phyloP scores from a whole-genome alignment of 2,113 vertebrate species.

The Craseonycteris thonglongyai region DNA sequence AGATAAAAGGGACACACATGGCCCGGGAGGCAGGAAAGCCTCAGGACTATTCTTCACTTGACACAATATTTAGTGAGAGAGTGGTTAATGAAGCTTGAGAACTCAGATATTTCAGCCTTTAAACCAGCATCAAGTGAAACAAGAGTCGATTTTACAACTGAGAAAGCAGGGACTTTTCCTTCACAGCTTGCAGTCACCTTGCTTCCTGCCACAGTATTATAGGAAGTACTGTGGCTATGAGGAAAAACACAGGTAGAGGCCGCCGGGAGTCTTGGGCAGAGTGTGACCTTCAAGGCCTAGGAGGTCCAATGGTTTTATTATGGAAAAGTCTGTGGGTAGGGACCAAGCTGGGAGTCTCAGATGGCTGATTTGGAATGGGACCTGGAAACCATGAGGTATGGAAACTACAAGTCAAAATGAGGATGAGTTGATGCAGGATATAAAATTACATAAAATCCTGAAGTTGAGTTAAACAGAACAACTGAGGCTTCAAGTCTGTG shows the following conservation, averaged over 20 bases:
- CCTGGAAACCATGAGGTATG: not conserved
- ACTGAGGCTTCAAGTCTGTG: not conserved
- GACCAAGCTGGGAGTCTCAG: not conserved
- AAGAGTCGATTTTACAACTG: slow-evolving; percentile 28
- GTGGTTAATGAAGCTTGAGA: slow-evolving; percentile 58
- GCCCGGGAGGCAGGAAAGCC: slow-evolving; percentile 5
- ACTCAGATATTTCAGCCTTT: slow-evolving; percentile 52
- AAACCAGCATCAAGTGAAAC: not conserved
- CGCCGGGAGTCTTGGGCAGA: not conserved
- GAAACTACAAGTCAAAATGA: not conserved
- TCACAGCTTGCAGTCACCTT: not conserved
- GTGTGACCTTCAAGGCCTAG: not conserved
- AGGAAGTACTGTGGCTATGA: not conserved
- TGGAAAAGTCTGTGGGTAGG: not conserved
- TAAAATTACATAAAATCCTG: not conserved
- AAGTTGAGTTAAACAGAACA: not conserved
- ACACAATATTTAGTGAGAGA: slow-evolving; percentile 47
- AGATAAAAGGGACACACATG: slow-evolving; percentile 57
- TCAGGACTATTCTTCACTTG: slow-evolving; percentile 36
- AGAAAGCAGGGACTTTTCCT: slow-evolving; percentile 12
- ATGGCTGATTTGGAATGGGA: not conserved
- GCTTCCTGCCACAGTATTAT: not conserved
- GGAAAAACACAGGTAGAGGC: not conserved
- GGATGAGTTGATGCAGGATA: not conserved
- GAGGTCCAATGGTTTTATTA: not conserved